A percentile compares a stretch with the other conserved stretches of the same genome.
Conservation (phyloP, 1,140 invertebrate genomes). For the Pentalonia nigronervosa region DNA sequence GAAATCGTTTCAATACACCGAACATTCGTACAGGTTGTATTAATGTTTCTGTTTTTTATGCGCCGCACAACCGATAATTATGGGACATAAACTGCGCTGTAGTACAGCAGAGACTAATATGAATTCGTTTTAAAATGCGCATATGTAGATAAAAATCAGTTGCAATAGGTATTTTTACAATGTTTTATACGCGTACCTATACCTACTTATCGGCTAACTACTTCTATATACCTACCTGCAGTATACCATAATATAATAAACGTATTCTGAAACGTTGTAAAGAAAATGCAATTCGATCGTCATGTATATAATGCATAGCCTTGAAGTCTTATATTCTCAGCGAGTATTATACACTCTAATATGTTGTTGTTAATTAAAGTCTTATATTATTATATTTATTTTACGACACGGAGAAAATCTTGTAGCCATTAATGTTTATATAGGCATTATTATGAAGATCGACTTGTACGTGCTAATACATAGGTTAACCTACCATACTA, state of each 20-base stretch:
- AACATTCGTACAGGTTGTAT: background rate
- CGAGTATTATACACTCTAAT: background rate
- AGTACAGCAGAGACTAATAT: background rate
- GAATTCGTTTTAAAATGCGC: background rate
- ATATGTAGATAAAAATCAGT: background rate
- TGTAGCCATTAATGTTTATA: conserved; percentile 36
- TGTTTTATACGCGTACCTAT: background rate
- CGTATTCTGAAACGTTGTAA: background rate
- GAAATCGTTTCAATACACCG: conserved; percentile 8
- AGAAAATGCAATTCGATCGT: background rate
- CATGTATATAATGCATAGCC: background rate
- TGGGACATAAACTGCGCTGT: background rate
- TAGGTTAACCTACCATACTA: background rate
- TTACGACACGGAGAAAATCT: conserved; percentile 8
- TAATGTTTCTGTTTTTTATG: background rate
- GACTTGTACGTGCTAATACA: background rate
- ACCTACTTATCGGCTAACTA: conserved; percentile 11
- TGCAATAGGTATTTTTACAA: background rate
- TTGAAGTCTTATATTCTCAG: conserved; percentile 28
- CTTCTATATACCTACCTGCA: background rate
- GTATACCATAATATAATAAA: background rate
- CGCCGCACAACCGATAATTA: background rate
- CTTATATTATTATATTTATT: background rate
- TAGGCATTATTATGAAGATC: background rate
- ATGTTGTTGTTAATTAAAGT: conserved; percentile 40